Conservation (phyloP, 2,888 invertebrate species). For the Noctua pronuba region DNA sequence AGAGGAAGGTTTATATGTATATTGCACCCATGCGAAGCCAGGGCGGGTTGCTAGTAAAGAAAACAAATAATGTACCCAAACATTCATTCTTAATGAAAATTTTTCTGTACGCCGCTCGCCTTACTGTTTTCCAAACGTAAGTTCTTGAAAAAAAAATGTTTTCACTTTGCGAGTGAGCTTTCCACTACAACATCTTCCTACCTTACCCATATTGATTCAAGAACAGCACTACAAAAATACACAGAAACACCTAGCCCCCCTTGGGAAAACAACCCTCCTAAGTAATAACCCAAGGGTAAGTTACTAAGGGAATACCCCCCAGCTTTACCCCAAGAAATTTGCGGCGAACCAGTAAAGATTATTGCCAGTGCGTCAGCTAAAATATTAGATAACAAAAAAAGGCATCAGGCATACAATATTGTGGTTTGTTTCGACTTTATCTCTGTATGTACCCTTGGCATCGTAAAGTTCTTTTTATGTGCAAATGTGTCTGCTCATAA, state of each 20-base stretch:
- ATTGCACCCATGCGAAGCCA: too few species aligned
- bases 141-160: neutral
- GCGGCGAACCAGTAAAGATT: slow-evolving; percentile 65
- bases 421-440: slow-evolving; percentile 78
- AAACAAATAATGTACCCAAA: neutral
- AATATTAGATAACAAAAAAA: slow-evolving; percentile 79
- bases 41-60: too few species aligned
- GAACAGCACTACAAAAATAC: slow-evolving; percentile 7
- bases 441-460: slow-evolving; percentile 67
- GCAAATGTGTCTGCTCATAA: slow-evolving; percentile 84
- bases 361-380: slow-evolving; percentile 69
- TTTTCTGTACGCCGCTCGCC: neutral
- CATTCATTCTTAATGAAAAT: neutral
- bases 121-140: neutral
- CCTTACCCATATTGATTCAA: neutral
- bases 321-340: slow-evolving; percentile 45
- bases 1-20: too few species aligned
- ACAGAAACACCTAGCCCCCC: slow-evolving; percentile 8
- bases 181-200: neutral
- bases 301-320: slow-evolving; percentile 44
- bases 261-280: slow-evolving; percentile 22
- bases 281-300: slow-evolving; percentile 35
- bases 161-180: neutral
- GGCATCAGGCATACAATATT: slow-evolving; percentile 79
- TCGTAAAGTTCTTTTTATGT: slow-evolving; percentile 87